Evolutionary conservation across 2,113 vertebrate genomes (phyloP), one percentile per base, ranked within the genome.

Genomic region (Helogale parvula): DNA sequence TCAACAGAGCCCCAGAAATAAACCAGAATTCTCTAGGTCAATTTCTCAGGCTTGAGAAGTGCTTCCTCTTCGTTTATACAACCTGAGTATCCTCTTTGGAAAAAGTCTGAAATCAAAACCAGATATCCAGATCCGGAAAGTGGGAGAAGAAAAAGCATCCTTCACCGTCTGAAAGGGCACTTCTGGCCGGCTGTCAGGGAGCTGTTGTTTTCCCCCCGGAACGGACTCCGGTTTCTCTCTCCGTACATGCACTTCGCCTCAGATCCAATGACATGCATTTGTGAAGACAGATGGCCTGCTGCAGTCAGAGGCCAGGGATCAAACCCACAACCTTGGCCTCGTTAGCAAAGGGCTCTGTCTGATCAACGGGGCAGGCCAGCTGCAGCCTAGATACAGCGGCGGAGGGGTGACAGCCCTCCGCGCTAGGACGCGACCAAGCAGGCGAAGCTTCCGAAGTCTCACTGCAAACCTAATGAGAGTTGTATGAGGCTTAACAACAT

Each of bases 271-370:
- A 93, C 96, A 91, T 0, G 29, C 57, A 29, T 63, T 69, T 89
- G 72, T 82, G 93, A 94, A 93, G 96, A 98, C 97, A 98, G 96
- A 94, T 96, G 96, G 97, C 89, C 52, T 31, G 25, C 77, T 41
- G 93, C 15, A 52, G 72, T 85, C 69, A 21, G 81, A 80, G 89
- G 93, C 80, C 91, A 93, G 89, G 85, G 92, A 90, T 81, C 94
- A 96, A 95, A 93, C 93, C 85, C 89, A 81, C 96, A 97, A 96
- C 96, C 96, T 93, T 97, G 96, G 93, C 97, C 89, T 98, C 33
- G 0, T 96, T 96, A 92, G 93, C 83, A 80, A 90, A 97, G 89
- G 96, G 63, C 97, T 86, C 50, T 31, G 88, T 90, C 93, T 85
- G 72, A 84, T 41, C 87, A 5, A 35, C 0, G 0, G 35, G 66